phyloP scores from a whole-genome alignment of 2,888 invertebrate species.

The Drosophila peninsularis region DNA sequence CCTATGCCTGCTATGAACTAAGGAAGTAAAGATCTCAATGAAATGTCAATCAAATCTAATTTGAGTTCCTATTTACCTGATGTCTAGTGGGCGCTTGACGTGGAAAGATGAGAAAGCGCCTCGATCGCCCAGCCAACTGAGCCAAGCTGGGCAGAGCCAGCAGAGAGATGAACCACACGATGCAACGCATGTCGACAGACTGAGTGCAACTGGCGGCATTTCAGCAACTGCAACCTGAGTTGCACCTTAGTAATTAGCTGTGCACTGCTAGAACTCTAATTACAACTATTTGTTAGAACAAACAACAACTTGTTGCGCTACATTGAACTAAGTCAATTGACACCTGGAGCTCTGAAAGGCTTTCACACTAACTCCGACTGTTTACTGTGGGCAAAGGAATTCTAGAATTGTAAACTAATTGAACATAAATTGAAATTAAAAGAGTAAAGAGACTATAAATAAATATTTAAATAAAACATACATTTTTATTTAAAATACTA shows the following conservation, averaged over 20 bases:
- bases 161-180: constrained; percentile 22
- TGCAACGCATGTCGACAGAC: constrained; percentile 31
- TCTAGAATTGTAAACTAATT: too few relatives aligned
- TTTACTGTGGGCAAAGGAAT: too few relatives aligned
- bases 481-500: background rate
- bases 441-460: too few relatives aligned
- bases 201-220: constrained; percentile 1
- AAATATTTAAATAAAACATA: too few relatives aligned
- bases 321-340: constrained; percentile 22
- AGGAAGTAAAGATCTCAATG: background rate
- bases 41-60: too few relatives aligned
- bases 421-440: too few relatives aligned
- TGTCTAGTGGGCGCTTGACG: constrained; percentile 79
- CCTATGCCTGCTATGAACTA: constrained; percentile 82
- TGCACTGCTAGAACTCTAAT: constrained; percentile 20
- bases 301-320: constrained; percentile 11
- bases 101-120: constrained; percentile 79
- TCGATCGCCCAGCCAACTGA: constrained; percentile 32
- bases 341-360: constrained; percentile 14
- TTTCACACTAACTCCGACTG: constrained; percentile 1
- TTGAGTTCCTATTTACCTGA: constrained; percentile 62
- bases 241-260: constrained; percentile 25
- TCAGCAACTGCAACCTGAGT: background rate
- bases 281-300: background rate
- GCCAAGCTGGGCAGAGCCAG: constrained; percentile 11